Conservation (phyloP, 2,888 invertebrate genomes). For the Hypselothyrea guttata region DNA sequence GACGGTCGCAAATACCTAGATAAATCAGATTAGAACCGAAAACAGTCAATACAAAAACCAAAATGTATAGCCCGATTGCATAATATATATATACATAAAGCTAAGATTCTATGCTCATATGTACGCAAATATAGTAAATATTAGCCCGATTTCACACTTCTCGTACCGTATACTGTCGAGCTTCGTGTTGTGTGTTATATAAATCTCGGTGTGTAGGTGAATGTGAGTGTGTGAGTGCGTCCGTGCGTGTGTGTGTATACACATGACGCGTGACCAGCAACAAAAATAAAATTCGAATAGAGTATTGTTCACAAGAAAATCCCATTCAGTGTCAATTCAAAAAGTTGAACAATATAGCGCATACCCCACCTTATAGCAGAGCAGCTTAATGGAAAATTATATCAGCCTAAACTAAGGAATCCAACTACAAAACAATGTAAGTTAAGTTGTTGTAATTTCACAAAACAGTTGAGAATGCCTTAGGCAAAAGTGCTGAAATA, state of each 20-base stretch:
- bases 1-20: conserved; percentile 4
- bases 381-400: neutral
- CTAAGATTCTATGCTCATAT: neutral
- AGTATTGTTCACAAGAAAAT: conserved; percentile 13
- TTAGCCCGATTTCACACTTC: conserved; percentile 64
- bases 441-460: conserved; percentile 12
- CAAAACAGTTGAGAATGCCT: neutral
- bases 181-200: conserved; percentile 10
- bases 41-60: conserved; percentile 18
- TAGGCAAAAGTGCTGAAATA: neutral
- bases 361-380: conserved; percentile 35
- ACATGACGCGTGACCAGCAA: conserved; percentile 32
- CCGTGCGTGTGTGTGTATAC: conserved; percentile 31
- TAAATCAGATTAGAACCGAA: conserved; percentile 21
- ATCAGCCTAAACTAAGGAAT: conserved; percentile 13
- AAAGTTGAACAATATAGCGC: conserved; percentile 36
- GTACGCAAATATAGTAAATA: neutral
- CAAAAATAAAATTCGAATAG: conserved; percentile 21
- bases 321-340: conserved; percentile 60
- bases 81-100: conserved; percentile 12
- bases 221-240: conserved; percentile 30
- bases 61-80: neutral
- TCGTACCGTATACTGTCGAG: conserved; percentile 30
- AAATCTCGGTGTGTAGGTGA: conserved; percentile 3
- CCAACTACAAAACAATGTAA: conserved; percentile 55